A percentile compares a stretch with the other conserved stretches of the same genome.
Conservation (phyloP, 2,888 invertebrate genomes). For the Ophraella communa region DNA sequence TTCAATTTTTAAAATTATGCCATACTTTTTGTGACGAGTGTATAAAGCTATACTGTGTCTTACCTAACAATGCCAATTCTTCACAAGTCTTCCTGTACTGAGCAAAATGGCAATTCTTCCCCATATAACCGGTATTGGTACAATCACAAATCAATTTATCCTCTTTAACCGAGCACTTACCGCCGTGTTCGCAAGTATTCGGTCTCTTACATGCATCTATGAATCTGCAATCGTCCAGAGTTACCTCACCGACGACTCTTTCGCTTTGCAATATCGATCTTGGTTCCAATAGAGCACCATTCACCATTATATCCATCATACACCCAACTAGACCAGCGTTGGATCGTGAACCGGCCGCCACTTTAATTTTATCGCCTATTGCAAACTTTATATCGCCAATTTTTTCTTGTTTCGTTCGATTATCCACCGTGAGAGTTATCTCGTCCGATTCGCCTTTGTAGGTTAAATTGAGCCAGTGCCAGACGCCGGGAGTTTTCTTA, state of each 20-base stretch:
- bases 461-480: constrained; percentile 83
- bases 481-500: constrained; percentile 79
- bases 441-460: constrained; percentile 67
- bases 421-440: constrained; percentile 77
- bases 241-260: constrained; percentile 85
- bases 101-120: constrained; percentile 94
- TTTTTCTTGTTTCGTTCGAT: constrained; percentile 71
- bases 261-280: constrained; percentile 79
- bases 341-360: constrained; percentile 80
- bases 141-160: constrained; percentile 90
- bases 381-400: constrained; percentile 56
- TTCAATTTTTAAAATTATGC: too few species aligned
- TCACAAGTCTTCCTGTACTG: constrained; percentile 91
- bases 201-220: constrained; percentile 89
- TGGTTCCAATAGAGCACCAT: constrained; percentile 81
- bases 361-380: constrained; percentile 61
- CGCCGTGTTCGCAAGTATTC: constrained; percentile 91
- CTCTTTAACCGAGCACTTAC: constrained; percentile 88
- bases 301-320: constrained; percentile 86
- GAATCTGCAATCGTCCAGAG: constrained; percentile 86
- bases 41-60: too few species aligned
- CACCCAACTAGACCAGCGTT: constrained; percentile 88
- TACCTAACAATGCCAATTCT: constrained; percentile 81
- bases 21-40: too few species aligned
- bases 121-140: constrained; percentile 87